These are phyloP conservation scores for Aplysia californica DNA, from an alignment of 1,140 invertebrate genomes.

Conservation along the genomic window DNA sequence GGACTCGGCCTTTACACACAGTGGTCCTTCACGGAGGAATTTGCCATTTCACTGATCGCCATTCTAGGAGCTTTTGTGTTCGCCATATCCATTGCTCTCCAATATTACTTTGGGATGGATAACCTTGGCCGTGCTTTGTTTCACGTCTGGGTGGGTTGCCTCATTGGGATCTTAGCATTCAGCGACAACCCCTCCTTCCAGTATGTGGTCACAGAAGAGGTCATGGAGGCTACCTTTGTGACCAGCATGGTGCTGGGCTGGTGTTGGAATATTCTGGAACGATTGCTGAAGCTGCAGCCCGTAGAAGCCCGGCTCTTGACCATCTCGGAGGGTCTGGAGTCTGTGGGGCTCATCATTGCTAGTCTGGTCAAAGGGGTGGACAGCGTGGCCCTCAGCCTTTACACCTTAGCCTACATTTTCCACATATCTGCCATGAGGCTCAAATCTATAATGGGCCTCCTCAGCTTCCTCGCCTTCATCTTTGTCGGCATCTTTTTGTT, in stretches of 20 bases:
- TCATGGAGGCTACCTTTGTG: slow-evolving; percentile 57
- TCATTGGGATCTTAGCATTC: slow-evolving; percentile 61
- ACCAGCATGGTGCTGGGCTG: slow-evolving; percentile 50
- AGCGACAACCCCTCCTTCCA: slow-evolving; percentile 44
- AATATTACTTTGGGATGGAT: slow-evolving; percentile 56
- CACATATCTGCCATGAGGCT: slow-evolving; percentile 55
- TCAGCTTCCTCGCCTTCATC: slow-evolving; percentile 47
- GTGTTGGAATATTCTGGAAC: slow-evolving; percentile 53
- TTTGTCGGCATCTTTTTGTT: slow-evolving; percentile 42
- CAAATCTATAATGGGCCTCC: slow-evolving; percentile 54
- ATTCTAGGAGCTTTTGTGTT: slow-evolving; percentile 58
- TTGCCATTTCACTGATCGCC: slow-evolving; percentile 47
- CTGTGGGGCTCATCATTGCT: slow-evolving; percentile 56
- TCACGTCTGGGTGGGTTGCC: slow-evolving; percentile 62
- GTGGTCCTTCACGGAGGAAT: slow-evolving; percentile 52
- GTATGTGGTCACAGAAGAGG: slow-evolving; percentile 49
- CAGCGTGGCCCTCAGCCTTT: slow-evolving; percentile 44
- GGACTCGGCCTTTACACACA: slow-evolving; percentile 60
- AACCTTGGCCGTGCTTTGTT: slow-evolving; percentile 47
- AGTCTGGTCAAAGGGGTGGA: slow-evolving; percentile 46
- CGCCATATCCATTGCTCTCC: slow-evolving; percentile 52
- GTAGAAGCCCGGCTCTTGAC: slow-evolving; percentile 41
- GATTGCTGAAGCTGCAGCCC: slow-evolving; percentile 42
- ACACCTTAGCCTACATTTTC: slow-evolving; percentile 51
- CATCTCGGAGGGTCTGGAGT: slow-evolving; percentile 48